phyloP scores from a whole-genome alignment of 2,797 vertebrate genomes.

The Muscicapa striata region DNA sequence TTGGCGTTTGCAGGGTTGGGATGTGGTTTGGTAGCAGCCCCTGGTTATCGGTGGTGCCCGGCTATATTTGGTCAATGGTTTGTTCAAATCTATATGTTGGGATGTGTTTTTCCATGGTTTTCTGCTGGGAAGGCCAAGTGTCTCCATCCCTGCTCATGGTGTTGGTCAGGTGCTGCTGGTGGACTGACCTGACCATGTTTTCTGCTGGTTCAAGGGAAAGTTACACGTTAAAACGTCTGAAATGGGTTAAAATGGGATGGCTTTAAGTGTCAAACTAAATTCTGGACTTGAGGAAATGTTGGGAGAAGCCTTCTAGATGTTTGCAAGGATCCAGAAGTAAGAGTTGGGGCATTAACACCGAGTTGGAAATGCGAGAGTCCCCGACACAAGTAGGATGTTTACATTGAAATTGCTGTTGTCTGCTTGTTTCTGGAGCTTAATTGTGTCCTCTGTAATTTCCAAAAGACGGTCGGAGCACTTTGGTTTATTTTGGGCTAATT shows the following conservation, averaged over 20 bases:
- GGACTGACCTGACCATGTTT: slow-evolving; percentile 43
- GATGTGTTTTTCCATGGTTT: slow-evolving; percentile 42
- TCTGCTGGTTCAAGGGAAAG: slow-evolving; percentile 29
- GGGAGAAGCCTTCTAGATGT: slow-evolving; percentile 13
- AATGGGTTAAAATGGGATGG: background rate
- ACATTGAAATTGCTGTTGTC: slow-evolving; percentile 41
- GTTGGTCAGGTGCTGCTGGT: slow-evolving; percentile 18
- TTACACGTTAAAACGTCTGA: background rate
- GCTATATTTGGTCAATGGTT: slow-evolving; percentile 28
- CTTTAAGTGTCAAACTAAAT: background rate
- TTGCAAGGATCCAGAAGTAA: slow-evolving; percentile 20
- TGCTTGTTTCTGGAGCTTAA: slow-evolving; percentile 22
- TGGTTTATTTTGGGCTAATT: background rate
- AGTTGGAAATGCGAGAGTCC: slow-evolving; percentile 25
- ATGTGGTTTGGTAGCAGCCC: background rate
- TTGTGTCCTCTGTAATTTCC: slow-evolving; percentile 11
- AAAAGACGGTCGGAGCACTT: slow-evolving; percentile 8
- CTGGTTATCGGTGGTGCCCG: background rate
- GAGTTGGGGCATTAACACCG: background rate
- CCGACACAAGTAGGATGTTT: background rate
- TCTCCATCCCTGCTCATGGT: background rate
- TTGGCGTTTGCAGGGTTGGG: background rate
- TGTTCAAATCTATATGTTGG: background rate
- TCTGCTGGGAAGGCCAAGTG: slow-evolving; percentile 55
- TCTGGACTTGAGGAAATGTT: background rate